Conservation (phyloP, 2,888 invertebrate genomes). For the Ctenicera cuprea region DNA sequence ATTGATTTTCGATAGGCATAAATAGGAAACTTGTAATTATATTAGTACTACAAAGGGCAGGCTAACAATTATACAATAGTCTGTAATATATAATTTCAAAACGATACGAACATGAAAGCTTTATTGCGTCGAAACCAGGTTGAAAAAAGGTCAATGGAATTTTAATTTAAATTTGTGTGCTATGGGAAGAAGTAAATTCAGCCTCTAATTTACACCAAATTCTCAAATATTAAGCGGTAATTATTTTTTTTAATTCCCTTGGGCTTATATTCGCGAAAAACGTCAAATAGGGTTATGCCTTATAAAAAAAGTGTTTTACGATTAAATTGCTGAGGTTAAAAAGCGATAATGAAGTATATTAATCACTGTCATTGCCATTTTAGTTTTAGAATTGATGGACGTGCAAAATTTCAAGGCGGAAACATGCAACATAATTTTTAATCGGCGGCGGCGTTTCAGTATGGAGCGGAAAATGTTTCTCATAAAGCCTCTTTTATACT, state of each 20-base stretch:
- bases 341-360: constrained; percentile 42
- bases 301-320: no score
- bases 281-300: no score
- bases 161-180: no score
- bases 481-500: not conserved
- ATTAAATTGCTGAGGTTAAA: not conserved
- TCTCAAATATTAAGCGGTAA: no score
- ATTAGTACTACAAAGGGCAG: constrained; percentile 15
- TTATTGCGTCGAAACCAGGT: not conserved
- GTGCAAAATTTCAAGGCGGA: constrained; percentile 25
- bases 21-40: constrained; percentile 18
- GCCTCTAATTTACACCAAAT: no score
- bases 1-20: constrained; percentile 25
- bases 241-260: no score
- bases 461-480: not conserved
- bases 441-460: constrained; percentile 14
- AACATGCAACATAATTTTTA: constrained; percentile 5
- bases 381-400: constrained; percentile 53
- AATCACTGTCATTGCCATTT: constrained; percentile 52
- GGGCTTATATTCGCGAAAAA: no score
- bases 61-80: constrained; percentile 15
- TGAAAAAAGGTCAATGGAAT: not conserved
- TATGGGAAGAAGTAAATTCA: no score
- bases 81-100: not conserved
- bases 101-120: not conserved